Conservation (phyloP, 2,113 vertebrate genomes). For the Pristiophorus japonicus region DNA sequence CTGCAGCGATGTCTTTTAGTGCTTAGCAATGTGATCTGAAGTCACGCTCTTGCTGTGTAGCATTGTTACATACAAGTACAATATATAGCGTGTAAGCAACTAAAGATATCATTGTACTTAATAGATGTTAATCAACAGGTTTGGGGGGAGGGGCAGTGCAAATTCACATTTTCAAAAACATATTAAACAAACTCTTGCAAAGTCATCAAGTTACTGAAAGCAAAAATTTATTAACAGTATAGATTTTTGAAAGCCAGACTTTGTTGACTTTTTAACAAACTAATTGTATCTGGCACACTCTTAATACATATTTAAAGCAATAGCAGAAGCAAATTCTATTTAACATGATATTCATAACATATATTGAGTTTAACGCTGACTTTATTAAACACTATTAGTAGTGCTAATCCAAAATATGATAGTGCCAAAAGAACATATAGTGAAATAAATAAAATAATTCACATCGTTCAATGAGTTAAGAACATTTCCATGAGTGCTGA, state of each 20-base stretch:
- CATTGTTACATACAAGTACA: neutral
- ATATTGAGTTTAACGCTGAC: neutral
- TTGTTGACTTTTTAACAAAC: neutral
- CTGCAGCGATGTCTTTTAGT: neutral
- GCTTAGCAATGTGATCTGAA: neutral
- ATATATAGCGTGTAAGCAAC: neutral
- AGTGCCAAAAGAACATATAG: neutral
- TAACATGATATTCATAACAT: neutral
- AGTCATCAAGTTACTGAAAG: neutral
- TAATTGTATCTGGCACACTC: neutral
- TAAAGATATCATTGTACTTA: neutral
- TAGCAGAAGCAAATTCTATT: neutral
- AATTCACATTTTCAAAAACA: neutral
- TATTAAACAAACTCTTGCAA: neutral
- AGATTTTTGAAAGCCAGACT: neutral
- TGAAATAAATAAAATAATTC: neutral
- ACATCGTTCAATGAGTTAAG: neutral
- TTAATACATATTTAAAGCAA: neutral
- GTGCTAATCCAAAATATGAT: neutral
- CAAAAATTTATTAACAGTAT: neutral
- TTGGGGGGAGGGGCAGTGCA: neutral
- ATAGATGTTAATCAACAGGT: neutral
- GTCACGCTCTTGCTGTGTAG: neutral
- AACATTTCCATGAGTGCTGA: neutral
- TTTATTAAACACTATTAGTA: neutral